These are phyloP conservation scores for Bergia puertoricense DNA, from an alignment of 92 coral and sea anemone genomes.

Conservation along the genomic window DNA sequence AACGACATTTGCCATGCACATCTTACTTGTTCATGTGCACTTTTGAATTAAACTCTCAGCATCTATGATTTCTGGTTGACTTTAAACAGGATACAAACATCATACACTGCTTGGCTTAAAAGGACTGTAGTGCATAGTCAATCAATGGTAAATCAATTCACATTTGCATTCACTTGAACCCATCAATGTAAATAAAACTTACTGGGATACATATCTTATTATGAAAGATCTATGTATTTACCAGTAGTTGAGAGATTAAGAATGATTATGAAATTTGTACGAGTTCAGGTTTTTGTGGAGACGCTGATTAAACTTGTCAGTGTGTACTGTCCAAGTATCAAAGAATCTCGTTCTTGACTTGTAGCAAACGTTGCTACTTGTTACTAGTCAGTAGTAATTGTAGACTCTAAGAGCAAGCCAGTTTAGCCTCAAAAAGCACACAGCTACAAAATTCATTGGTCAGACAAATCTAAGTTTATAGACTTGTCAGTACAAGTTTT, in stretches of 20 bases:
- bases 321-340: neutral
- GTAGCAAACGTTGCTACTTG: neutral
- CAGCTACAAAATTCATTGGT: neutral
- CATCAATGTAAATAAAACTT: conserved; percentile 8
- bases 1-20: neutral
- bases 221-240: neutral
- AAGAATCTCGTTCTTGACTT: neutral
- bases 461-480: too few species aligned
- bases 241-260: neutral
- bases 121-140: conserved; percentile 44
- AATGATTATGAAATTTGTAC: neutral
- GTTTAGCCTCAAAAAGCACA: neutral
- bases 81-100: conserved; percentile 46
- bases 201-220: conserved; percentile 1
- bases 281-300: conserved; percentile 28
- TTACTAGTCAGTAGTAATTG: too few species aligned
- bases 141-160: conserved; percentile 39
- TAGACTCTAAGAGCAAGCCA: too few species aligned
- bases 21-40: neutral
- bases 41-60: conserved; percentile 15
- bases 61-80: conserved; percentile 37
- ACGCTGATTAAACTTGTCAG: neutral
- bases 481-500: neutral
- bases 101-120: conserved; percentile 50
- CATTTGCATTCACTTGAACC: conserved; percentile 40